These are phyloP conservation scores for Tychaedon coryphoeus DNA, from an alignment of 2,113 vertebrate genomes.

Conservation along the genomic window DNA sequence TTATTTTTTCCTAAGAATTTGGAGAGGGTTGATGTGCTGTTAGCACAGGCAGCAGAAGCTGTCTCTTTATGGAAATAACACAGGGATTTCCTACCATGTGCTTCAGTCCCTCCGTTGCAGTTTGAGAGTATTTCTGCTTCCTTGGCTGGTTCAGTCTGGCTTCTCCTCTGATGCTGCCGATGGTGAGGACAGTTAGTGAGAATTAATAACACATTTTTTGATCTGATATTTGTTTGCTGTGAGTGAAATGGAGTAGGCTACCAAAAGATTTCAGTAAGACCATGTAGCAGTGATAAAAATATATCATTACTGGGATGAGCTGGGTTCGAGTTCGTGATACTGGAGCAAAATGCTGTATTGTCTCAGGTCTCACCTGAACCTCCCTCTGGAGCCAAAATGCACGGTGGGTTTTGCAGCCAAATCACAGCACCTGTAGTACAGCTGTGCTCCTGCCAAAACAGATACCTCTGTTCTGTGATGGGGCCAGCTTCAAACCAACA, in stretches of 20 bases:
- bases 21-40: background rate
- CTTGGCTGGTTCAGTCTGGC: background rate
- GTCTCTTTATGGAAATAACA: background rate
- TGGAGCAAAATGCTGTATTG: background rate
- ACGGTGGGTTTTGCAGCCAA: background rate
- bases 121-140: background rate
- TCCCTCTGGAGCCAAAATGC: background rate
- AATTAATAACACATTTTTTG: background rate
- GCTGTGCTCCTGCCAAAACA: background rate
- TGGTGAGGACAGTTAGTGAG: background rate
- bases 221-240: background rate
- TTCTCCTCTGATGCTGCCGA: background rate
- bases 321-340: background rate
- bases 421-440: background rate
- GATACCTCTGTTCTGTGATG: background rate
- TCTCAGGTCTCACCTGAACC: background rate
- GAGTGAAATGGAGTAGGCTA: background rate
- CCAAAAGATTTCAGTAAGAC: background rate
- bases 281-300: background rate
- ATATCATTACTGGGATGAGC: background rate
- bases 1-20: conserved; percentile 29
- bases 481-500: background rate
- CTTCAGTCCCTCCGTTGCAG: conserved; percentile 6
- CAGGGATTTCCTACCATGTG: conserved; percentile 37
- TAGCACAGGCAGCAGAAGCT: background rate